Base-by-base conservation (phyloP, 2,888 invertebrate species). In the Xestoiulus laeticollis region DNA sequence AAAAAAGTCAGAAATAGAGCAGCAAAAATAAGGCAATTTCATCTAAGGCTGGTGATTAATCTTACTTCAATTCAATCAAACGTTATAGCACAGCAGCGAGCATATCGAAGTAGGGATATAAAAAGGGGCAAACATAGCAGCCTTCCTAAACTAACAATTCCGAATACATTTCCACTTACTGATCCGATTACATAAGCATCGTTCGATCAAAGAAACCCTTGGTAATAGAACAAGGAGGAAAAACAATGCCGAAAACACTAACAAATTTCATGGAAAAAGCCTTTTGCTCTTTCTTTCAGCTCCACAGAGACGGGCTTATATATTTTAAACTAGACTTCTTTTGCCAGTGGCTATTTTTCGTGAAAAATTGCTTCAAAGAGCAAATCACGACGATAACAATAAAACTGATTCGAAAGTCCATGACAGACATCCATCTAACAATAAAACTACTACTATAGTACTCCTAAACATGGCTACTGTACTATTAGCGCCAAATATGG, bases 51-150 rank as follows among this genome's bases (percentile, higher is more conserved):
- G 33, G 85, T 85, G 85, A 85, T 85, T 85, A 85, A 85, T 85
- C 85, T 85, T 85, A 85, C 85, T 85, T 85, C 85, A 85, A 85
- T 85, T 44, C 38, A 85, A 85, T 85, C 78, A 78, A 78, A 78
- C 78, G 78, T 78, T 78, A 78, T 16, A 78, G 78, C 30, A 12
- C 14, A 30, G 30, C 78, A 78, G 78, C 30, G 78, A 78, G 30
- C 78, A 78, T 78, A 78, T 78, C 78, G 78, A 78, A 78, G 78
- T 5, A 78, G 78, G 78, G 78, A 78, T 32, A 78, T 30, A 78
- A 78, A 78, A 78, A 78, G 2, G 78, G 78, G 78, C 12, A 78
- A 78, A 78, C 68, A 68, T 30, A 3, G 78, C 78, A 26, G 78
- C 30, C 26, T 32, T 78, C 30, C 78, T 78, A 78, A 78, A 78